Evolutionary conservation across 2,797 vertebrate genomes (phyloP).

Genomic region (Graptemys geographica): DNA sequence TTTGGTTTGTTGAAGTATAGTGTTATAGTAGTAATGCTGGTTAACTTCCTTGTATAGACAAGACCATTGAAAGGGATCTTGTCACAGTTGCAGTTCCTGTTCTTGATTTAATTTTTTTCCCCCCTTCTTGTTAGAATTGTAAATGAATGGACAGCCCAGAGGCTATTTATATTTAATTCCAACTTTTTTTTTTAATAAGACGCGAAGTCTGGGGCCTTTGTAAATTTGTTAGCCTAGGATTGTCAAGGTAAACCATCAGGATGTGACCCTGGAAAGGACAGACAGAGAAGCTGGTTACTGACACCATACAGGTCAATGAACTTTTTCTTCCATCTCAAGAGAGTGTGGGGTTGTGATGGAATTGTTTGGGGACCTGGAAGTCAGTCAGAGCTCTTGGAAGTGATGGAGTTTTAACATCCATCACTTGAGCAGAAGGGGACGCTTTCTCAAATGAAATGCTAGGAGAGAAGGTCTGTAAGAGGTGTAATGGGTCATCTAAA

Average conservation of each 20-base stretch:
- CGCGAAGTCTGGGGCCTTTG: not conserved
- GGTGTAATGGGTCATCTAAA: not conserved
- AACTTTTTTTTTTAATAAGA: not conserved
- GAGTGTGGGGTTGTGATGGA: not conserved
- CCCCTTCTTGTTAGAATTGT: not conserved
- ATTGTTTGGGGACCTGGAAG: not conserved
- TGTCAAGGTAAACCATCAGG: not conserved
- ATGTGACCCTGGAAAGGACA: fast-evolving
- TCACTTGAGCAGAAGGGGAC: no score
- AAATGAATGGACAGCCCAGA: fast-evolving
- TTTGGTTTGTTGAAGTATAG: not conserved
- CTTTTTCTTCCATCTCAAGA: not conserved
- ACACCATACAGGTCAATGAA: not conserved
- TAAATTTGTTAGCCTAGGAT: not conserved
- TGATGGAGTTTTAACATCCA: not conserved
- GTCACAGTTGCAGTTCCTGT: not conserved
- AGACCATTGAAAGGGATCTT: not conserved
- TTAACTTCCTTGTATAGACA: not conserved
- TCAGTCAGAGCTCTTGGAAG: not conserved
- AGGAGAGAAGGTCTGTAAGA: not conserved
- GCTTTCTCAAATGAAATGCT: not conserved
- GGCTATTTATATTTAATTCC: not conserved
- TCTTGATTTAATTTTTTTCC: not conserved
- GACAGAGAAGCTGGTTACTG: not conserved
- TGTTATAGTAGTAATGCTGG: not conserved